Evolutionary conservation across 2,113 vertebrate genomes (phyloP), one percentile per base, ranked within the genome.

Genomic region (Rhinoptilus africanus): DNA sequence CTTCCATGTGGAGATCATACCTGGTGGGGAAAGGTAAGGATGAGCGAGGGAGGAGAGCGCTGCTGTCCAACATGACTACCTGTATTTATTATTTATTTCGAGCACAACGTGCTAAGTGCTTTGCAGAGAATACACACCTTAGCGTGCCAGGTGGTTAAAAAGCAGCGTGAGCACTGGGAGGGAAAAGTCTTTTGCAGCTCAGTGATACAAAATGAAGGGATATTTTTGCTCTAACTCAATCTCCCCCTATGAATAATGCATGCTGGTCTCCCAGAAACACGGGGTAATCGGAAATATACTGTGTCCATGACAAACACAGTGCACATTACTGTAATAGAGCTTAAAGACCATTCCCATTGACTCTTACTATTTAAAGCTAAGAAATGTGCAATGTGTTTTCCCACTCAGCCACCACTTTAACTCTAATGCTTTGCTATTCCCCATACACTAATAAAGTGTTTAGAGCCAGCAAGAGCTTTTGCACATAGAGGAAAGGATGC

Each of bases 191-290:
- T 88, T 51, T 89, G 60, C 69, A 88, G 78, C 81, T 92, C 85
- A 54, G 80, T 78, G 96, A 79, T 91, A 63, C 30, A n/a, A 95
- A 84, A 76, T 1, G 13, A 84, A 94, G 79, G 82, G 41, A 83
- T 88, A 57, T 96, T 93, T 93, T n/a, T 71, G 50, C 79, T 94
- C 85, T 45, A 24, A 66, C 78, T 77, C 67, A 30, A 1, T 67
- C 47, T 95, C 35, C 54, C n/a, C 37, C 45, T 5, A 82, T 96
- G 95, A 94, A 96, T 97, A 96, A 96, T 94, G 78, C 78, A 97
- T 92, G 78, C 45, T 76, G 75, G 32, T 69, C 95, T 93, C 82
- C 59, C 75, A 92, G 92, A 89, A 88, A 77, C 89, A 67, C 23
- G 1, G 67, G 71, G 41, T 71, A 93, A 85, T 93, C 81, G 27